Evolutionary conservation across 1,140 invertebrate genomes (phyloP), one percentile per base, ranked within the genome.

Genomic region (Panagrolaimus sp.): DNA sequence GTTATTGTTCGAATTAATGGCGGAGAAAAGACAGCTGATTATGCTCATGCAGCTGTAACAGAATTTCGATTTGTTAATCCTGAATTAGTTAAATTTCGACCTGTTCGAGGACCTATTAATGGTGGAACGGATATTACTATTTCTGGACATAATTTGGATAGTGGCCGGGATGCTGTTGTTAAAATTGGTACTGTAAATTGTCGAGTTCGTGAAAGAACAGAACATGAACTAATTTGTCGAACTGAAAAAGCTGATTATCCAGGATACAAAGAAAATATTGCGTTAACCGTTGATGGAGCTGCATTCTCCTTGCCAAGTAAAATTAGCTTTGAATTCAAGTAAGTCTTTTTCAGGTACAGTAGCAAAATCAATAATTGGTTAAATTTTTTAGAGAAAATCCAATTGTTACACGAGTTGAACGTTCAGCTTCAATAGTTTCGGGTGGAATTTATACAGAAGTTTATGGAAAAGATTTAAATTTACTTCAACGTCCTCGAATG

Each of bases 71-170:
- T 80, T 57, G 76, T 76, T 0, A 70, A 82, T 61, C 79, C 80
- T 4, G 67, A 67, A n/a, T 79, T 83, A 27, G 20, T 69, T 9
- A 61, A 68, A 5, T 87, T 98, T 64, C 89, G 89, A 83, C 95
- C 96, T 1, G 86, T 87, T 0, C 85, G 91, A 43, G 96, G 96
- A 0, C 95, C 95, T 5, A 88, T 90, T 74, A 92, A 92, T 72
- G 96, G 95, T 42, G 95, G 95, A 1, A 97, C 94, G 0, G 89
- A 91, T 77, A 84, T 98, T 57, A 92, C 91, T 4, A 90, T 98
- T 70, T 89, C 88, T 69, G 96, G 96, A 14, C 88, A 89, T 72
- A 90, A 94, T 85, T 84, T 98, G 61, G 96, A 98, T 83, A 92
- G 96, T 78, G 96, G 96, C 5, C 92, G 91, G 27, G 88, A 88